A percentile compares a stretch with the other conserved stretches of the same genome.
These are phyloP conservation scores for Drosophila kanekoi DNA, from an alignment of 2,888 invertebrate species.

Conservation along the genomic window DNA sequence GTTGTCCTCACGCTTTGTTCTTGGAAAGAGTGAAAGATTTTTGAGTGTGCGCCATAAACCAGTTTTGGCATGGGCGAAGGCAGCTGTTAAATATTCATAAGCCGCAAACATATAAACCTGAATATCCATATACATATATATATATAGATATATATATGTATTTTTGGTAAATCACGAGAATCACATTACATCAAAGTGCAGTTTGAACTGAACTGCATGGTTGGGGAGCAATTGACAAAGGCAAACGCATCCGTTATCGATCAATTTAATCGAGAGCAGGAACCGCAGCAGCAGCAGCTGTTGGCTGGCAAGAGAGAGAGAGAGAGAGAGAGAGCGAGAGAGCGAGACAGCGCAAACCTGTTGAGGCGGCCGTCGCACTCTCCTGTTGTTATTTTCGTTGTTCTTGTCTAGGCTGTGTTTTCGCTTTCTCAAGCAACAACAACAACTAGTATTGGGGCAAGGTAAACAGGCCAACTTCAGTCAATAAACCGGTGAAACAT, in stretches of 20 bases:
- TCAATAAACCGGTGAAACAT: conserved; percentile 31
- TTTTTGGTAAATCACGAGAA: conserved; percentile 23
- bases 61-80: conserved; percentile 56
- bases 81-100: conserved; percentile 69
- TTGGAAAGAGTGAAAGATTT: conserved; percentile 77
- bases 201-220: conserved; percentile 45
- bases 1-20: conserved; percentile 65
- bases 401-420: conserved; percentile 49
- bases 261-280: conserved; percentile 44
- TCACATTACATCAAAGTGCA: conserved; percentile 44
- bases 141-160: conserved; percentile 4
- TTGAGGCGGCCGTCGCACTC: conserved; percentile 41
- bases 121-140: conserved; percentile 26
- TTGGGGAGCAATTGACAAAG: conserved; percentile 49
- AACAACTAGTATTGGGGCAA: conserved; percentile 58
- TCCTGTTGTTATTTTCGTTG: conserved; percentile 27
- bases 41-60: conserved; percentile 58
- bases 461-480: conserved; percentile 60
- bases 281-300: conserved; percentile 12
- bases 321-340: conserved; percentile 7
- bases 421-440: conserved; percentile 63
- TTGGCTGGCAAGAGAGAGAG: conserved; percentile 15
- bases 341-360: conserved; percentile 53
- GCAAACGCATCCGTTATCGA: conserved; percentile 38
- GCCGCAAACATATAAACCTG: conserved; percentile 63